phyloP scores from a whole-genome alignment of 1,140 invertebrate genomes.

The Psix sp. region DNA sequence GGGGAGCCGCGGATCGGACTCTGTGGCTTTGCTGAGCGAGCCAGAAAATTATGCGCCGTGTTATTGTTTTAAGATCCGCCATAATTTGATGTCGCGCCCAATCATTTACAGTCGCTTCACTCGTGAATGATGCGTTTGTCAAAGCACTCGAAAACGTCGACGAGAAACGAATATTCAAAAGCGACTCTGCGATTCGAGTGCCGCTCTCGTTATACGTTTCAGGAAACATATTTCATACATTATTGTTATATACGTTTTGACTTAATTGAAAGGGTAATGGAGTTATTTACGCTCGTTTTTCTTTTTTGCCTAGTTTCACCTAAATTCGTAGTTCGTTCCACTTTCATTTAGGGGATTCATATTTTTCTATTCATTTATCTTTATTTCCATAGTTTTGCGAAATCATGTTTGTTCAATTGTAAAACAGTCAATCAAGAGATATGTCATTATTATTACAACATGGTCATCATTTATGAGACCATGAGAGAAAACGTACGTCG shows the following conservation, averaged over 20 bases:
- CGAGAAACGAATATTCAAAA: constrained; percentile 9
- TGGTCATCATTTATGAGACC: no score
- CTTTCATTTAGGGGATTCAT: no score
- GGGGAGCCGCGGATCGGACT: constrained; percentile 1
- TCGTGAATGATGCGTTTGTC: constrained; percentile 36
- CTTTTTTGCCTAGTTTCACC: no score
- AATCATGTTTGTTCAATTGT: no score
- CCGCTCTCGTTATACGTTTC: constrained; percentile 8
- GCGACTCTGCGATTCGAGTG: constrained; percentile 2
- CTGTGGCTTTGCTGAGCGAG: constrained; percentile 35
- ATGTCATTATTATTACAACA: no score
- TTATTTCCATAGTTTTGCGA: no score
- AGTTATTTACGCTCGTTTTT: not conserved
- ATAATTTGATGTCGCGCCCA: constrained; percentile 43
- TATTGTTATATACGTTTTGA: constrained; percentile 1
- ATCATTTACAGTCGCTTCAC: constrained; percentile 45
- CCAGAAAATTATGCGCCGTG: constrained; percentile 36
- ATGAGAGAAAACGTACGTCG: no score
- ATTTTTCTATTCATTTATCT: no score
- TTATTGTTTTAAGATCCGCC: constrained; percentile 48
- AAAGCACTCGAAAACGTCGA: constrained; percentile 9
- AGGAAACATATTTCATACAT: not conserved
- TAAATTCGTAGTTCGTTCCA: no score
- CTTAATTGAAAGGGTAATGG: constrained; percentile 8
- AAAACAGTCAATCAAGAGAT: no score